Conservation (phyloP, 1,140 invertebrate genomes). For the Platorchestia sp. region DNA sequence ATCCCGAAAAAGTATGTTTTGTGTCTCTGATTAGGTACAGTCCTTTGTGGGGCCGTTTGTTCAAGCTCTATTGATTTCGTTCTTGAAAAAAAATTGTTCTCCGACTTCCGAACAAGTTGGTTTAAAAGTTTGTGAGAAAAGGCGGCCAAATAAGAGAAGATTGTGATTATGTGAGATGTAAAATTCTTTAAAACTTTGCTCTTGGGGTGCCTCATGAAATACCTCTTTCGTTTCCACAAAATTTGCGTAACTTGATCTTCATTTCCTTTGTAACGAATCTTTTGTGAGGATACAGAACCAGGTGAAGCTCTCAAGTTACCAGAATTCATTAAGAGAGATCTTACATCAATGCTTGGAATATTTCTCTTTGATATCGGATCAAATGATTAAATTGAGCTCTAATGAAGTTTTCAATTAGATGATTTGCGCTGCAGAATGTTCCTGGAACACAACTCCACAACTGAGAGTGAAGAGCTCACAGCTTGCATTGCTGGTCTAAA, state of each 20-base stretch:
- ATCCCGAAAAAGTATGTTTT: not conserved
- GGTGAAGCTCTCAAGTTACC: too few relatives aligned
- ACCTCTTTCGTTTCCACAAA: not conserved
- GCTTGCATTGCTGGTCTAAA: not conserved
- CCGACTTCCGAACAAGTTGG: not conserved
- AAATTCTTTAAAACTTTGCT: not conserved
- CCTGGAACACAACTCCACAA: not conserved
- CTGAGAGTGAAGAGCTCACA: not conserved
- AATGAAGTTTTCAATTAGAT: not conserved
- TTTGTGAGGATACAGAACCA: too few relatives aligned
- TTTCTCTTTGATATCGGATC: not conserved
- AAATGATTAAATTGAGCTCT: not conserved
- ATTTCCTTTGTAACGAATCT: not conserved
- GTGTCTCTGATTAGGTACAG: not conserved
- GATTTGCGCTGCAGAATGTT: not conserved
- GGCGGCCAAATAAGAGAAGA: not conserved
- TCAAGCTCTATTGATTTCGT: not conserved
- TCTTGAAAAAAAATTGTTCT: not conserved
- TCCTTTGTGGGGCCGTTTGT: not conserved
- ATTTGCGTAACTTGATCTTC: not conserved
- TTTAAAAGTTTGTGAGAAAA: not conserved
- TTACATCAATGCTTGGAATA: not conserved
- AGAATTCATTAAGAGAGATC: not conserved
- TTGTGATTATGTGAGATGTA: not conserved
- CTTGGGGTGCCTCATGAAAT: not conserved